Evolutionary conservation across 1,140 invertebrate species (phyloP).

Genomic region (Zaprionus ghesquierei): DNA sequence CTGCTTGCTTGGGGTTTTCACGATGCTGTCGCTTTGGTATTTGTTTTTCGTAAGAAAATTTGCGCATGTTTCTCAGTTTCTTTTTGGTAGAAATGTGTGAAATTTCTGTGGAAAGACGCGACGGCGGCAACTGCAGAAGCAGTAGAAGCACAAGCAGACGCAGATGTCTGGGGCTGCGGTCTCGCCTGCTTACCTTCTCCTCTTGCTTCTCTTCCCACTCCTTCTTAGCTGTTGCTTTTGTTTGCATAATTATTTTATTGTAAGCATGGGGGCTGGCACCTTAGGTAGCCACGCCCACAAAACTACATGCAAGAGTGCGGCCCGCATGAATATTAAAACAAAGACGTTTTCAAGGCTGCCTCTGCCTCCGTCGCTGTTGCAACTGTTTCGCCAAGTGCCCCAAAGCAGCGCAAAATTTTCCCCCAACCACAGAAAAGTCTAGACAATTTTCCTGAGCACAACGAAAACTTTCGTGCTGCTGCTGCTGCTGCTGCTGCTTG

Average conservation of each 20-base stretch:
- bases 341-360: constrained; percentile 36
- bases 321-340: constrained; percentile 73
- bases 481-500: background rate
- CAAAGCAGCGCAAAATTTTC: constrained; percentile 28
- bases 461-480: constrained; percentile 49
- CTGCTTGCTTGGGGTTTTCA: constrained; percentile 21
- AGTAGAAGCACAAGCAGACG: constrained; percentile 7
- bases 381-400: constrained; percentile 56
- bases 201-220: background rate
- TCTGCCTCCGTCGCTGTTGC: constrained; percentile 25
- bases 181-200: background rate
- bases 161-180: constrained; percentile 28
- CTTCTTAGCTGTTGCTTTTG: constrained; percentile 30
- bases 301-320: constrained; percentile 46
- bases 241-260: constrained; percentile 79
- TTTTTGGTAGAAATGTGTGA: constrained; percentile 57
- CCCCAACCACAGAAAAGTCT: constrained; percentile 33
- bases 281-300: constrained; percentile 32
- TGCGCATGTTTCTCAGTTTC: constrained; percentile 31
- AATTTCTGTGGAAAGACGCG: constrained; percentile 60
- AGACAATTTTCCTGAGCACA: constrained; percentile 42
- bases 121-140: constrained; percentile 7
- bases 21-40: constrained; percentile 29
- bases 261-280: constrained; percentile 14
- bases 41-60: constrained; percentile 73